Percentiles rank a stretch among this genome's conserved stretches.
Conservation (phyloP, 2,113 vertebrate species). For the Elephas maximus region DNA sequence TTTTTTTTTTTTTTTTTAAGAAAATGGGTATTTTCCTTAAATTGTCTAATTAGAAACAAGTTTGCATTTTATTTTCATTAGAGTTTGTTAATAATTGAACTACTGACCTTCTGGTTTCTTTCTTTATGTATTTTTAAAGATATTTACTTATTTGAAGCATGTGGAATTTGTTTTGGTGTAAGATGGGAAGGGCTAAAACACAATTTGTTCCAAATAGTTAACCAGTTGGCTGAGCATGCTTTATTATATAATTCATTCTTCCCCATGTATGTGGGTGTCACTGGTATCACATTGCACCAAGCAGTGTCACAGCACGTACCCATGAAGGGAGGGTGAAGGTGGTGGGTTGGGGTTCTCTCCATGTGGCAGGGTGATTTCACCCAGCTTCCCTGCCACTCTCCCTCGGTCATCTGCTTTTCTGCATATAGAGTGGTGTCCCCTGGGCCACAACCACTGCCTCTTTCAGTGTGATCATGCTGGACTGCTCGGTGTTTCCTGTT, state of each 20-base stretch:
- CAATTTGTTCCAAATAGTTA: background rate
- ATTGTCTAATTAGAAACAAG: background rate
- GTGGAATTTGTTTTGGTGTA: background rate
- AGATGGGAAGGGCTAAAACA: background rate
- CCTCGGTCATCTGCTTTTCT: background rate
- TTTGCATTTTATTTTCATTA: conserved; percentile 26
- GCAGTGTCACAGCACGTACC: background rate
- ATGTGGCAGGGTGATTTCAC: background rate
- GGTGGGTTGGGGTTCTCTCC: background rate
- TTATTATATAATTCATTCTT: background rate
- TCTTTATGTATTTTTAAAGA: conserved; percentile 19
- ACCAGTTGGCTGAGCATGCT: background rate
- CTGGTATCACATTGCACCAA: background rate
- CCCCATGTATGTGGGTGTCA: background rate
- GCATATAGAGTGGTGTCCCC: background rate
- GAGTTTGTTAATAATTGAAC: background rate
- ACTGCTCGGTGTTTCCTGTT: background rate
- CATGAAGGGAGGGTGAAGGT: background rate
- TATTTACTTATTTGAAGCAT: background rate
- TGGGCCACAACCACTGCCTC: background rate
- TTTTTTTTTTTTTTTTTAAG: background rate
- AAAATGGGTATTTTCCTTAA: background rate
- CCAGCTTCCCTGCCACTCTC: background rate
- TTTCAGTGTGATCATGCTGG: background rate
- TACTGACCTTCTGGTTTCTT: background rate